Base-by-base conservation (phyloP, 2,797 vertebrate genomes). In the Characodon lateralis region DNA sequence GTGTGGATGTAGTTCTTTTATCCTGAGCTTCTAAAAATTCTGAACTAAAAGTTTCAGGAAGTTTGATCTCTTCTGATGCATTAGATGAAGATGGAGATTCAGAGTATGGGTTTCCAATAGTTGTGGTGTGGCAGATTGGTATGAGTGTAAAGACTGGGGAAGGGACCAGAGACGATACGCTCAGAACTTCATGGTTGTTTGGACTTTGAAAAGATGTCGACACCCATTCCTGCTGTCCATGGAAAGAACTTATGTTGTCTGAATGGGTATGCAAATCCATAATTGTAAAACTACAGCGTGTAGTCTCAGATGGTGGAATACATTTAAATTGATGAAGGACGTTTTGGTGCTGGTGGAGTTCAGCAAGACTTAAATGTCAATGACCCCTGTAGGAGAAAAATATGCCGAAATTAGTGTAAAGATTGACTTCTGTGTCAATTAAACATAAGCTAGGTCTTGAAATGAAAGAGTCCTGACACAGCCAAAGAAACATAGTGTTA, bases 81-180 rank as follows among this genome's bases (percentile, higher is more conserved):
- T 83, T 74, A 66, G 59, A 53, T 73, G 72, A 80, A 39, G 78
- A 56, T 28, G 76, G 80, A 50, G 71, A 70, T 35, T 76, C 71
- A 74, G 86, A 78, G 35, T 78, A 50, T 20, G 82, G 1, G 0
- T 70, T 72, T 80, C 39, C 84, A 39, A 59, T 31, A 28, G 71
- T 1, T 63, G 48, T 39, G 22, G 73, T 73, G 72, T 75, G 16
- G 71, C 51, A 86, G 55, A 78, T 73, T 16, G 91, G 89, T 18
- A 90, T 20, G 12, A 92, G 78, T 1, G 83, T 81, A 51, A 88
- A 77, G 39, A 92, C 76, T 0, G 91, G 86, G 9, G 86, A 80
- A 1, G 91, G 86, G 0, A 93, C 83, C 73, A 91, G 69, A 58
- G 91, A 92, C 0, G 91, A 93, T 16, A 94, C 22, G 39, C 85